Base-by-base conservation (phyloP, 2,113 vertebrate species). In the Marcusenius ussheri region DNA sequence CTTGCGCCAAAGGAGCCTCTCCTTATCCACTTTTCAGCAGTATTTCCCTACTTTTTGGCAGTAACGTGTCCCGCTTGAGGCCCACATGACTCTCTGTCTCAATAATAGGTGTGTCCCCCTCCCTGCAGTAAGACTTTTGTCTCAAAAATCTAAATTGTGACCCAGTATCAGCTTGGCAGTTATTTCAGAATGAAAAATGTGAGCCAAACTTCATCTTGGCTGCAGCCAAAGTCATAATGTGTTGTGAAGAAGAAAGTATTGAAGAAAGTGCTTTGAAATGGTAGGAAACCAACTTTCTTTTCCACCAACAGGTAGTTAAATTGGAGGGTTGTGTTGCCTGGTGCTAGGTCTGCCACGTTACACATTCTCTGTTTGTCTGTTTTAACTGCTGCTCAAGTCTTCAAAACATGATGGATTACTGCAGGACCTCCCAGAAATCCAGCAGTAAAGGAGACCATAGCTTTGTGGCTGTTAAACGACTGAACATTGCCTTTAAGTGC, bases 21-120 rank as follows among this genome's bases (percentile, higher is more conserved):
- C 91, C 5, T 35, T 83, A 45, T 91, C 92, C 90, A 92, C 92
- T 90, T 90, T 85, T 89, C 56, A 85, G 90, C 62, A 90, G 27
- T 66, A 53, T n/a, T 35, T 53, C 27, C 31, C n/a, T 35, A 2
- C 50, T 39, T 35, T 53, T n/a, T 53, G 47, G 31, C n/a, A 13
- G 85, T 56, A 53, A 50, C 10, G 2, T n/a, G 47, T 50, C 62
- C n/a, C 1, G 47, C 10, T 17, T 49, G 46, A 3, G 11, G 19
- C 21, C 45, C 10, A 13, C 45, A 21, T n/a, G n/a, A n/a, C 45
- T 15, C 45, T 49, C 45, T 13, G 3, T 86, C 83, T 49, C 45
- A n/a, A 2, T 10, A 50, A 86, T 47, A 7, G 74, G 74, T 80
- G 13, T 42, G 6, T 42, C 17, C 35, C 70, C 31, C 35, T 39